Evolutionary conservation across 2,797 vertebrate species (phyloP).

Genomic region (Syndactyla subalaris): DNA sequence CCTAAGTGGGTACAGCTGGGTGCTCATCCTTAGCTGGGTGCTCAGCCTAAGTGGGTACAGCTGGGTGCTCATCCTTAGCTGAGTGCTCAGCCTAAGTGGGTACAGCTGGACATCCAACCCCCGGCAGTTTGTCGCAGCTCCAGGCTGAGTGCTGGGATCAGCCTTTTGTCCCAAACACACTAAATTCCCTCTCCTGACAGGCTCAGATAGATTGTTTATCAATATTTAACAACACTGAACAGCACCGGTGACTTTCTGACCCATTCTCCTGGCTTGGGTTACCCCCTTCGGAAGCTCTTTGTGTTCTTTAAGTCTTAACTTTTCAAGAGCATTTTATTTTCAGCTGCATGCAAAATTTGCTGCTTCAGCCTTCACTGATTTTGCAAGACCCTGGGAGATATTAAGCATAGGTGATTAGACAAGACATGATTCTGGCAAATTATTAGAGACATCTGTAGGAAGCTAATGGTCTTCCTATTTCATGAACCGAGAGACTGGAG

Average conservation of each 20-base stretch:
- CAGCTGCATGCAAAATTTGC: neutral
- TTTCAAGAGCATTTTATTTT: neutral
- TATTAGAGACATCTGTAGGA: constrained; percentile 33
- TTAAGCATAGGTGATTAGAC: constrained; percentile 48
- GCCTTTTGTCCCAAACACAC: neutral
- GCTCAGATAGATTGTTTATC: neutral
- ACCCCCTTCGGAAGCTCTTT: neutral
- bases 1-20: no score
- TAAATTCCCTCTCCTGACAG: neutral
- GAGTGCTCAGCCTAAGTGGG: neutral
- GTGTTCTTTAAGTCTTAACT: neutral
- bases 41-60: no score
- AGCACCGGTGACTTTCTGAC: neutral
- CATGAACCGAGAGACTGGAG: neutral
- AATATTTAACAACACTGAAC: neutral
- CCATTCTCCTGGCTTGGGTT: neutral
- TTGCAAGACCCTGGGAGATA: constrained; percentile 25
- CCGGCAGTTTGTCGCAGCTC: neutral
- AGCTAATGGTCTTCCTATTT: constrained; percentile 28
- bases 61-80: no score
- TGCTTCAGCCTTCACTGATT: constrained; percentile 24
- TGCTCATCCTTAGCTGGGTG: no score
- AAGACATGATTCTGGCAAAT: constrained; percentile 37
- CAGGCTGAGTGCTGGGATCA: neutral
- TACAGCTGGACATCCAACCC: neutral